Base-by-base conservation (phyloP, 2,113 vertebrate species). In the Pteropus alecto region DNA sequence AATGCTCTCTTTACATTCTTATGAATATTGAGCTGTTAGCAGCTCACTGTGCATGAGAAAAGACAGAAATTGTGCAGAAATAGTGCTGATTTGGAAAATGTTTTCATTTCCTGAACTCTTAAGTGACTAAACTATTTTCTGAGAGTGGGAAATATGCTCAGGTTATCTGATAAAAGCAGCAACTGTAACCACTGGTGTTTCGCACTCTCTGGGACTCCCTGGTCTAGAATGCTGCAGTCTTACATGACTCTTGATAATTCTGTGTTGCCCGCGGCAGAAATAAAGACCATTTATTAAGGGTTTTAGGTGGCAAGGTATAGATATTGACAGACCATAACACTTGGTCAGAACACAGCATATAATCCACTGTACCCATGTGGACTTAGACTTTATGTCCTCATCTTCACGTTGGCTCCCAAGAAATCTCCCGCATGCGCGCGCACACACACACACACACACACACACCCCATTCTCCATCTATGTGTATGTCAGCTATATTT, bases 1-100 rank as follows among this genome's bases (percentile, higher is more conserved):
- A 95, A 92, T 90, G n/a, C 83, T 33, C 18, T 88, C 78, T 74
- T 74, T 97, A 79, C 46, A 81, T 95, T 58, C 70, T 90, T 91
- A 87, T 87, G 89, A 96, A 84, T 86, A 90, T 28, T 22, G 87
- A 92, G 33, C 65, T 68, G 21, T 94, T 95, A 93, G 93, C 82
- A 79, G 61, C 76, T 93, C 35, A 28, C 0, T 68, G 28, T 77
- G 63, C 28, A 21, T 48, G 77, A 87, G 63, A 43, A 63, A 82
- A 93, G 61, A 43, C 68, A 83, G 78, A 79, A 67, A 81, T 58
- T 46, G 11, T 82, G 81, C 58, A 63, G 85, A 93, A 82, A 67
- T 56, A 81, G 56, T 70, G 71, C 35, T 65, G 78, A 79, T 79
- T 68, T 84, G 24, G 91, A 96, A 91, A 87, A 30, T 60, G 7